Evolutionary conservation across 2,888 invertebrate species (phyloP), one percentile per base, ranked within the genome.

Genomic region (Drosophila rellima): DNA sequence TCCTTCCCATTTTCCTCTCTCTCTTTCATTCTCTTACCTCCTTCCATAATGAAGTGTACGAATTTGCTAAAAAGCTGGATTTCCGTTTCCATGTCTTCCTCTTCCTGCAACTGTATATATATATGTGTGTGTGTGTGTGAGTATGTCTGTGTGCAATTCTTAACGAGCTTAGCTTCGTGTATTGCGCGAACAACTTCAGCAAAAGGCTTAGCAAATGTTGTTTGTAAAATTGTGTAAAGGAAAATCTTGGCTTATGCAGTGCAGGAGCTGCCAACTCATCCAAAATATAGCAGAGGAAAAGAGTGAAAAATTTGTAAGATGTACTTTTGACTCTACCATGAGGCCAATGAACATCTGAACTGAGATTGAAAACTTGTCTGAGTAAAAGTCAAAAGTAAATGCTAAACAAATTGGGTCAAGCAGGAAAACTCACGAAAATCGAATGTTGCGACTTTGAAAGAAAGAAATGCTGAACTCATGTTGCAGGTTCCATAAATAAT

Each of bases 31-130:
- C 15, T 20, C 23, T 10, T n/a, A 3, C 13, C 20, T 2, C 13
- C 26, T 26, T 0, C 39, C 50, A 60, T 78, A 80, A 78, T 78
- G 78, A 78, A 78, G 78, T 78, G 73, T 81, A 77, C 78, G 78
- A 78, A 78, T 78, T 78, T 78, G 78, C 78, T 78, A 78, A 78
- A 78, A 78, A 78, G 78, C 78, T 81, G 73, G 73, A 78, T 81
- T 80, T 78, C 81, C 78, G 78, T 65, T 80, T 80, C 71, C 71
- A 66, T 65, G 70, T 80, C 65, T 76, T 76, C 59, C 72, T 71
- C 61, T 77, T 80, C 77, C 80, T 65, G 51, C 51, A 31, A 6
- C 50, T 59, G 33, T 2, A 8, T 35, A 33, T 31, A n/a, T 42
- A 40, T 15, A 11, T 48, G 40, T 59, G 33, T 47, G 13, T 50